phyloP scores from a whole-genome alignment of 2,797 vertebrate species.

The Benthosema pterotum region DNA sequence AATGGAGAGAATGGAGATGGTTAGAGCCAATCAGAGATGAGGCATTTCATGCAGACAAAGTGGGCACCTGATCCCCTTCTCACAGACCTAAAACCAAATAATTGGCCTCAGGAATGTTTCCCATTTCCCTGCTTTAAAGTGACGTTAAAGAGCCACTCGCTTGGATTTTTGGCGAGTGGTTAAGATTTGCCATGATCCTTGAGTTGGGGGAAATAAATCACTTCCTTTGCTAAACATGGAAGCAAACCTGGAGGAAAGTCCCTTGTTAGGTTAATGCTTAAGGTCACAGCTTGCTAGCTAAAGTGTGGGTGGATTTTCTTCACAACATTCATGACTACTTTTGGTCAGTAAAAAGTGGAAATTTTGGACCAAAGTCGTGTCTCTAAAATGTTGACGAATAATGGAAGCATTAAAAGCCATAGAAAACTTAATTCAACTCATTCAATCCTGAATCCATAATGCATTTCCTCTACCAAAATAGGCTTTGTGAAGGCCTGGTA shows the following conservation, averaged over 20 bases:
- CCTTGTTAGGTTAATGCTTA: constrained; percentile 48
- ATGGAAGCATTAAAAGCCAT: not conserved
- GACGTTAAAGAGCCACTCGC: constrained; percentile 36
- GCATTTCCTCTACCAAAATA: not conserved
- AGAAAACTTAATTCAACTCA: constrained; percentile 24
- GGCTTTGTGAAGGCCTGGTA: not conserved
- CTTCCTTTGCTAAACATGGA: constrained; percentile 60
- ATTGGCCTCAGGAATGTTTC: constrained; percentile 68
- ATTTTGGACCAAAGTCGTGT: constrained; percentile 22
- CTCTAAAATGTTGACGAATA: not conserved
- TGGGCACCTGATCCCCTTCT: constrained; percentile 71
- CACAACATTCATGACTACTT: constrained; percentile 58
- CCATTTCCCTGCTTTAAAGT: constrained; percentile 54
- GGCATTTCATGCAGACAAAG: constrained; percentile 61
- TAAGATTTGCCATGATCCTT: constrained; percentile 57
- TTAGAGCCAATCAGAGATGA: constrained; percentile 55
- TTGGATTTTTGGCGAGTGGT: constrained; percentile 33
- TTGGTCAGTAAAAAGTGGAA: constrained; percentile 50
- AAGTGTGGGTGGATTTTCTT: constrained; percentile 56
- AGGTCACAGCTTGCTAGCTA: constrained; percentile 43
- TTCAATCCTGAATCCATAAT: not conserved
- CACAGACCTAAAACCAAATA: constrained; percentile 61
- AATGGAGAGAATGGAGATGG: constrained; percentile 51
- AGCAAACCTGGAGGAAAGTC: constrained; percentile 64
- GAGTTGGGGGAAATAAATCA: constrained; percentile 53